Conservation (phyloP, 1,140 invertebrate genomes). For the Hormaphis cornu region DNA sequence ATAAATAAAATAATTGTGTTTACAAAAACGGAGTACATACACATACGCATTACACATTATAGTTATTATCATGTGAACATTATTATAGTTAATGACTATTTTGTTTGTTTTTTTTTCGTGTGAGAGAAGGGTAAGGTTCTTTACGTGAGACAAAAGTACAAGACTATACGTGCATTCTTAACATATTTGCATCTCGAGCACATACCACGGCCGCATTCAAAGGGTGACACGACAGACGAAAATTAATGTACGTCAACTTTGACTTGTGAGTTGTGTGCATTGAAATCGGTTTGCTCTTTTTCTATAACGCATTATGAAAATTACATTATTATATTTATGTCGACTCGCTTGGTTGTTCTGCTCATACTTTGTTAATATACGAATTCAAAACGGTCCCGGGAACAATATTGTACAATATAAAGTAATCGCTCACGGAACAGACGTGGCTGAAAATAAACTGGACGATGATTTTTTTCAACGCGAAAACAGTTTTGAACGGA, state of each 20-base stretch:
- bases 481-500: too few relatives aligned
- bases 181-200: background rate
- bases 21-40: background rate
- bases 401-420: too few relatives aligned
- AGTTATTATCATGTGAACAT: background rate
- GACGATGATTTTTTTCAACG: too few relatives aligned
- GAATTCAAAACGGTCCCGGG: too few relatives aligned
- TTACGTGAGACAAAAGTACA: background rate
- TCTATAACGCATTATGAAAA: too few relatives aligned
- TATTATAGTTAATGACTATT: background rate
- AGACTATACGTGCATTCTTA: background rate
- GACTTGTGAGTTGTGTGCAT: background rate
- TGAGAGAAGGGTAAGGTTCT: background rate
- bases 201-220: background rate
- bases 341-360: too few relatives aligned
- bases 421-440: too few relatives aligned
- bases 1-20: background rate
- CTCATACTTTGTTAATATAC: too few relatives aligned
- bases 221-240: background rate
- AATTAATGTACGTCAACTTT: background rate
- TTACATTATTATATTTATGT: too few relatives aligned
- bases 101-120: background rate
- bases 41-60: too few relatives aligned
- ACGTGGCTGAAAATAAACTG: too few relatives aligned
- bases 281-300: background rate